A percentile compares a stretch with the other conserved stretches of the same genome.
These are phyloP conservation scores for Osmerus eperlanus DNA, from an alignment of 2,113 vertebrate genomes.

Conservation along the genomic window DNA sequence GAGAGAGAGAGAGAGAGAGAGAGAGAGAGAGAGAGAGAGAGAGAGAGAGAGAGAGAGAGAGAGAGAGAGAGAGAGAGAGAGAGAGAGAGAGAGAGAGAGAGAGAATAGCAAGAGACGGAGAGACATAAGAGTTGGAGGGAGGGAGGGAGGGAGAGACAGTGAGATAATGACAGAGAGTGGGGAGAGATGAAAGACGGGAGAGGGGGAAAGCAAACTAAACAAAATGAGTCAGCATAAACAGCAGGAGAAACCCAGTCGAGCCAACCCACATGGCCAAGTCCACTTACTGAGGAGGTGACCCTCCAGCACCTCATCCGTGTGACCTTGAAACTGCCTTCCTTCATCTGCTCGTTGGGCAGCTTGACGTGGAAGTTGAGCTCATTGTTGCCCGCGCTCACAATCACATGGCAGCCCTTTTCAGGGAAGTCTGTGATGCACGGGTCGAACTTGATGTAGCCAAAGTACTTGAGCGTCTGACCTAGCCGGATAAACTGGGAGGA, in stretches of 20 bases:
- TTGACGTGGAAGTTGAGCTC: slow-evolving; percentile 98
- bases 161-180: not conserved
- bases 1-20: not conserved
- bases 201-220: not conserved
- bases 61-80: not conserved
- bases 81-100: too few relatives aligned
- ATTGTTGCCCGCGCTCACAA: slow-evolving; percentile 94
- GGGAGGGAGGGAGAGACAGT: not conserved
- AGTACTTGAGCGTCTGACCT: slow-evolving; percentile 95
- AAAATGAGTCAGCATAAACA: not conserved
- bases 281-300: slow-evolving; percentile 91
- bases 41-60: not conserved
- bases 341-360: slow-evolving; percentile 90
- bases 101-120: not conserved
- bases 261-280: not conserved
- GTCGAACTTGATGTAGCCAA: slow-evolving; percentile 95
- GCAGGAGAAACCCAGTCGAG: not conserved
- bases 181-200: not conserved
- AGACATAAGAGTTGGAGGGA: not conserved
- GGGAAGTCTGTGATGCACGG: slow-evolving; percentile 96
- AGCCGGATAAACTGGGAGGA: slow-evolving; percentile 85
- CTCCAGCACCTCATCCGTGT: slow-evolving; percentile 98
- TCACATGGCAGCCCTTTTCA: slow-evolving; percentile 93
- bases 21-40: not conserved
- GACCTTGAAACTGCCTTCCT: slow-evolving; percentile 98